Evolutionary conservation across 2,888 invertebrate species (phyloP).

Genomic region (Nycteola revayana): DNA sequence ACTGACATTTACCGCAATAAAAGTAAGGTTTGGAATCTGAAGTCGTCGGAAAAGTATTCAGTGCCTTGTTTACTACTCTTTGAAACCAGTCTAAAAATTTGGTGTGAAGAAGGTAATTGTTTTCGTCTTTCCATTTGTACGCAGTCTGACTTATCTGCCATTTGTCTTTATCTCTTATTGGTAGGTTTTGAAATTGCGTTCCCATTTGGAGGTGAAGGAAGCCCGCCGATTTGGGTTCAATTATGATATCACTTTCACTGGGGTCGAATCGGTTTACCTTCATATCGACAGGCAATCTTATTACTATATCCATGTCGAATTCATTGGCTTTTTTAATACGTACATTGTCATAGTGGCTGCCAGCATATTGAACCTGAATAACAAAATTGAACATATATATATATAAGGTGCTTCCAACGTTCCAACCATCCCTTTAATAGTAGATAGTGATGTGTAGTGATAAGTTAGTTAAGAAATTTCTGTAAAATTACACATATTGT

Average conservation of each 20-base stretch:
- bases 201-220: conserved; percentile 69
- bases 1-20: conserved; percentile 51
- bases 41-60: no score
- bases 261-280: conserved; percentile 31
- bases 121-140: conserved; percentile 61
- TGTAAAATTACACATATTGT: no score
- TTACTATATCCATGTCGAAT: conserved; percentile 82
- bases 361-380: conserved; percentile 72
- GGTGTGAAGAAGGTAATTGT: conserved; percentile 63
- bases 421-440: no score
- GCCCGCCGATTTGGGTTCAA: conserved; percentile 62
- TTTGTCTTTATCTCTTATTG: conserved; percentile 42
- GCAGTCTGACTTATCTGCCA: conserved; percentile 57
- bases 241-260: conserved; percentile 53
- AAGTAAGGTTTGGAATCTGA: conserved; percentile 18
- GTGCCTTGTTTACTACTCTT: conserved; percentile 59
- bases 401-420: no score
- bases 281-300: conserved; percentile 70
- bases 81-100: conserved; percentile 81
- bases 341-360: conserved; percentile 82
- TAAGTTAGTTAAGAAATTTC: no score
- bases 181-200: conserved; percentile 47
- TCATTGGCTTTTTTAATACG: conserved; percentile 82
- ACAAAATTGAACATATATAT: neutral
- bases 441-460: no score